Base-by-base conservation (phyloP, 2,797 vertebrate genomes). In the Telmatherina bonti region DNA sequence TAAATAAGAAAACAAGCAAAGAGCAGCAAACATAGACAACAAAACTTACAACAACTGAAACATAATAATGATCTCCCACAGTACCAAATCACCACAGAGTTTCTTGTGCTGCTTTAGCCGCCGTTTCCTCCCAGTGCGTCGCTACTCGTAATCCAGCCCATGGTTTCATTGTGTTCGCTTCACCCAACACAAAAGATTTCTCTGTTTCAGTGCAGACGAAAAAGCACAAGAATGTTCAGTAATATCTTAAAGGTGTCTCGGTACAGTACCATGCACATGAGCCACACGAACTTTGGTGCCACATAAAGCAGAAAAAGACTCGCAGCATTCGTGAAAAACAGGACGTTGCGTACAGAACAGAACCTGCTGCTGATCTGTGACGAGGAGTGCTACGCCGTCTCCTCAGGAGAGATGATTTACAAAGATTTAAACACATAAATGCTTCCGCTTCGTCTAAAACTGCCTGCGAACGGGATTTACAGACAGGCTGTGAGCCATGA, bases 1-100 rank as follows among this genome's bases (percentile, higher is more conserved):
- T 86, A 92, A 93, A 94, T 92, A 91, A 79, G 78, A 91, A 92
- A 90, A 92, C 88, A 89, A 80, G 91, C 88, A 88, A 82, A 92
- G 71, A 88, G 85, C 89, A 86, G 69, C 83, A 87, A 89, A 89
- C 78, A 74, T 62, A 70, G 74, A 86, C 66, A 86, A 86, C 72
- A 90, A 53, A 85, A 90, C 62, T 67, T 68, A 88, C 76, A 80
- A 86, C 70, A 58, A 10, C n/a, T n/a, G n/a, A 84, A 88, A 78
- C 67, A 76, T 22, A 81, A 85, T 18, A 62, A 85, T 57, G 68
- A 85, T 52, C 70, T 77, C 77, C 76, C 74, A 71, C 15, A n/a
- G 55, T 84, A 79, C 83, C 58, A 38, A 70, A 69, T 84, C 73
- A 41, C 75, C 60, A 71, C 77, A 53, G 33, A 67, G 64, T 5